phyloP scores from a whole-genome alignment of 2,113 vertebrate genomes.

The Chroicocephalus ridibundus region DNA sequence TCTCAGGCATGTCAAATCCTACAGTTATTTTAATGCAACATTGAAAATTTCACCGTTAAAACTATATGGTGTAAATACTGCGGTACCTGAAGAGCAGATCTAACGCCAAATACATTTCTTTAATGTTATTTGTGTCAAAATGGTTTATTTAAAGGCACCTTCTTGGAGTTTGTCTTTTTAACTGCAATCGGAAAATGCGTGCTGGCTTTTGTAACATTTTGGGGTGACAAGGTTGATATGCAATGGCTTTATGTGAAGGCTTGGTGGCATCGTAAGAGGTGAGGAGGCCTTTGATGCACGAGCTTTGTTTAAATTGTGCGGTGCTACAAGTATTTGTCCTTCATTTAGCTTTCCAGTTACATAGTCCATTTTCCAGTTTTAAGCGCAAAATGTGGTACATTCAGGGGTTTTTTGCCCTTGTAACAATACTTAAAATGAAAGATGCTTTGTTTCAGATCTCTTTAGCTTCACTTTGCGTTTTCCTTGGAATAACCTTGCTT shows the following conservation, averaged over 20 bases:
- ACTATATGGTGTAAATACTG: background rate
- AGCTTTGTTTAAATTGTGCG: background rate
- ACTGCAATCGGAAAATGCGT: background rate
- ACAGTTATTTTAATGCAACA: background rate
- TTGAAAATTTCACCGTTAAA: background rate
- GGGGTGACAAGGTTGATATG: background rate
- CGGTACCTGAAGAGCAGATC: background rate
- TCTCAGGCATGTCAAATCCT: background rate
- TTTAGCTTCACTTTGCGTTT: conserved; percentile 15
- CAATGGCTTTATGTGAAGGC: background rate
- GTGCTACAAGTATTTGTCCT: background rate
- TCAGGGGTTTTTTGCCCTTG: background rate
- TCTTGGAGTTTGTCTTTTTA: background rate
- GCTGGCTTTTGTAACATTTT: background rate
- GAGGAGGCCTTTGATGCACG: background rate
- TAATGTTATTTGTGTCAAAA: background rate
- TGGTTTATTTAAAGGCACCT: background rate
- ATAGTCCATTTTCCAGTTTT: background rate
- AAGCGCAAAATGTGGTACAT: background rate
- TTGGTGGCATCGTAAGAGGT: background rate
- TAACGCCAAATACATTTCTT: background rate
- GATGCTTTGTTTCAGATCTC: background rate
- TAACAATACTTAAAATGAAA: conserved; percentile 11
- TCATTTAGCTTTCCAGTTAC: background rate
- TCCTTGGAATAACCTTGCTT: conserved; percentile 50